Evolutionary conservation across 2,113 vertebrate genomes (phyloP).

Genomic region (Megaleporinus macrocephalus): DNA sequence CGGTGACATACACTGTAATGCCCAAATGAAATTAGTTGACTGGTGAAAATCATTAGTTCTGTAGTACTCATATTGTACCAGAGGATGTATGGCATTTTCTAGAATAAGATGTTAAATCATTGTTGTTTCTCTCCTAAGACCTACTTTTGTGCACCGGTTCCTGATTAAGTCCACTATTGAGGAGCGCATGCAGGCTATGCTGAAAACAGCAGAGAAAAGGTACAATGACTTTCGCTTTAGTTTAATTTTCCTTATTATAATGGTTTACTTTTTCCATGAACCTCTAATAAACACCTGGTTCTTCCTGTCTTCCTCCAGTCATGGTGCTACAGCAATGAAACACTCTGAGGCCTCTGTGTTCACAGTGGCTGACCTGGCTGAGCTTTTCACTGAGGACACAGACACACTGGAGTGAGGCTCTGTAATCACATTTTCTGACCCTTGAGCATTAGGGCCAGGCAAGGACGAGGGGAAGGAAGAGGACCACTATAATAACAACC

Average conservation of each 20-base stretch:
- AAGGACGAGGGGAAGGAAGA: slow-evolving; percentile 18
- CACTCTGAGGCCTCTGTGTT: slow-evolving; percentile 93
- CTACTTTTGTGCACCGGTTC: slow-evolving; percentile 97
- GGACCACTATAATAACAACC: slow-evolving; percentile 13
- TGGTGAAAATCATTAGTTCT: too few species aligned
- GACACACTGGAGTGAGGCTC: slow-evolving; percentile 84
- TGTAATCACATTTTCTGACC: background rate
- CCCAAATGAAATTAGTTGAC: too few species aligned
- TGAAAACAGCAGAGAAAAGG: slow-evolving; percentile 95
- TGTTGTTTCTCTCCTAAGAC: slow-evolving; percentile 71
- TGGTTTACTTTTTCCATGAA: background rate
- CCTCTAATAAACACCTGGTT: background rate
- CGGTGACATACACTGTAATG: too few species aligned
- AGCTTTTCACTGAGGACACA: slow-evolving; percentile 91
- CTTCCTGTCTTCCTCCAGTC: slow-evolving; percentile 73
- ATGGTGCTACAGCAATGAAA: slow-evolving; percentile 87
- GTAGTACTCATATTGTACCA: background rate
- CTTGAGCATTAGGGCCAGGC: slow-evolving; percentile 3
- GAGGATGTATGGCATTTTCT: too few species aligned
- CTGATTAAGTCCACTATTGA: slow-evolving; percentile 98
- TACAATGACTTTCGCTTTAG: slow-evolving; percentile 53
- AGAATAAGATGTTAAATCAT: background rate
- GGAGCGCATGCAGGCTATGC: slow-evolving; percentile 96
- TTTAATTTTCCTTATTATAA: background rate
- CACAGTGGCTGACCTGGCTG: slow-evolving; percentile 93